Evolutionary conservation across 2,113 vertebrate genomes (phyloP), one percentile per base, ranked within the genome.

Genomic region (Copsychus sechellarum): DNA sequence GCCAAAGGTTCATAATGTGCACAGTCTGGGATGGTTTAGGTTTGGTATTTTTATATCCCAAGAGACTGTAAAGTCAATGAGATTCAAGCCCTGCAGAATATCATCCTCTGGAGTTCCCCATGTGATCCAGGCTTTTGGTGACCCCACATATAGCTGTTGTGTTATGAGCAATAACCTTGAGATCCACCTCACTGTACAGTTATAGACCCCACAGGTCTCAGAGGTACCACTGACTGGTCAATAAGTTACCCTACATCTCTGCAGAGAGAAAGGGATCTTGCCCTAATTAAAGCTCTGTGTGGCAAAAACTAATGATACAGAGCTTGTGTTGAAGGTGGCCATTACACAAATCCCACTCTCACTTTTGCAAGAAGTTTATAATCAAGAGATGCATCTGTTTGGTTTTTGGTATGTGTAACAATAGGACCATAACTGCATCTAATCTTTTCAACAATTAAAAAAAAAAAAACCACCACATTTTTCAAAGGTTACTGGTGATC

Each of bases 341-440:
- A 2, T 64, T 60, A 82, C 28, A 67, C 93, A 79, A 76, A 36
- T 3, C 6, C 8, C 33, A 45, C 18, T 81, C 47, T 79, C 38
- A 48, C 29, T 29, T 84, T 54, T 70, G 78, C 51, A 15, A 66
- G 14, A 4, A 16, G 20, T 54, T 88, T 53, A 53, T 29, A 81
- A 11, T 22, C 17, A n/a, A 0, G 0, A 81, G 33, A 18, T 1
- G 1, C 11, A 19, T 31, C 40, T 90, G 5, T 25, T 36, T 57
- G 57, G 8, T 31, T 72, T 88, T 11, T 48, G 13, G 43, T 71
- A 28, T 2, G 0, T 38, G 48, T 64, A 82, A 53, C 9, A 29
- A 11, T 24, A 38, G 33, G 33, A 73, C 45, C 23, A 2, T 69
- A 91, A 61, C 7, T 50, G 26, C 50, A 23, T 33, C 38, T 57